phyloP scores from a whole-genome alignment of 2,797 vertebrate genomes.

The Scarus forsteni region DNA sequence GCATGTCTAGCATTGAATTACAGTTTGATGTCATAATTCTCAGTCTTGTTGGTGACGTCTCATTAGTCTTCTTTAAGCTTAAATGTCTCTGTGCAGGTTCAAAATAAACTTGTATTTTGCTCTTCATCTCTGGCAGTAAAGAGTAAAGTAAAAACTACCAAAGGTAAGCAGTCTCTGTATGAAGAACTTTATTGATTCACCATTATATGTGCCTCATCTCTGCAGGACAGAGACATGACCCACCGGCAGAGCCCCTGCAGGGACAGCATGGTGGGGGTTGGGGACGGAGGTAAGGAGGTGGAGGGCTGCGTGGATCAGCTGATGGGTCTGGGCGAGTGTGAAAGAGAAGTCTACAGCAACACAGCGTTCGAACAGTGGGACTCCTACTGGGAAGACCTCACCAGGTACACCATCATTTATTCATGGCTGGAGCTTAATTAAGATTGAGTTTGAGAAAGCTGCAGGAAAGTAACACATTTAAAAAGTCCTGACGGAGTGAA shows the following conservation, averaged over 20 bases:
- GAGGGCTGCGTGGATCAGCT: slow-evolving; percentile 91
- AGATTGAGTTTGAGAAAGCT: slow-evolving; percentile 10
- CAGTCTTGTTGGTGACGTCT: too few species aligned
- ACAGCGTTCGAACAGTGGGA: slow-evolving; percentile 99
- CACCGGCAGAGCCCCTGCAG: slow-evolving; percentile 94
- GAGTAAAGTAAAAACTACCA: background rate
- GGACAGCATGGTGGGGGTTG: slow-evolving; percentile 79
- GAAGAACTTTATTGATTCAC: background rate
- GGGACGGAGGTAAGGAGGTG: slow-evolving; percentile 90
- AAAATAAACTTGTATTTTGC: background rate
- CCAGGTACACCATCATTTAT: slow-evolving; percentile 80
- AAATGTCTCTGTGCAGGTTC: too few species aligned
- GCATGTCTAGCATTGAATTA: too few species aligned
- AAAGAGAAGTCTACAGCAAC: slow-evolving; percentile 87
- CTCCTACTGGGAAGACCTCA: slow-evolving; percentile 98
- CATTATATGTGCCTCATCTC: background rate
- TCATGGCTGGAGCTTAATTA: slow-evolving; percentile 20
- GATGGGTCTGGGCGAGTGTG: slow-evolving; percentile 90
- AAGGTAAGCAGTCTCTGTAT: background rate
- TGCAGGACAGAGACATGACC: slow-evolving; percentile 95
- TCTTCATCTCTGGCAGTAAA: background rate
- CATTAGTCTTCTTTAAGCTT: too few species aligned
- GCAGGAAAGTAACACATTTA: slow-evolving; percentile 9
- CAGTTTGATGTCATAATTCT: too few species aligned
- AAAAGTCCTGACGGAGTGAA: background rate